Percentiles rank a stretch among this genome's conserved stretches.
Evolutionary conservation across 2,797 vertebrate species (phyloP).

Genomic region (Gorsachius magnificus): DNA sequence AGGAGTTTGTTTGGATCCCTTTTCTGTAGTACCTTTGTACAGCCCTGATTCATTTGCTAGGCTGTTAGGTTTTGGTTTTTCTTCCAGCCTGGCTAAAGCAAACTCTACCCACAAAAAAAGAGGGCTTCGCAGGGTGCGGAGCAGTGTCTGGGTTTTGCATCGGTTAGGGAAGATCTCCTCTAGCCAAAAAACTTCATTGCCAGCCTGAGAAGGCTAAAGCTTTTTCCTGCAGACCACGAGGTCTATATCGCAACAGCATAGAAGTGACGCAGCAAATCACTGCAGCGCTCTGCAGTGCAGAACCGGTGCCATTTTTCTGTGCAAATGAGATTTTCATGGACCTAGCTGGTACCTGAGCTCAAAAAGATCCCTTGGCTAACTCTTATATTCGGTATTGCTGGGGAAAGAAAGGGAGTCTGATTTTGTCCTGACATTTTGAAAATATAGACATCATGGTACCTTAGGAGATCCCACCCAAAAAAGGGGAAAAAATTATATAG

Average conservation of each 20-base stretch:
- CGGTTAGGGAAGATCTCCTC: fast-evolving
- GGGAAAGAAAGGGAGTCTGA: neutral
- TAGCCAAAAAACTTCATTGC: neutral
- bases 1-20: neutral
- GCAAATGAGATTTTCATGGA: neutral
- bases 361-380: neutral
- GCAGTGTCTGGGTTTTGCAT: neutral
- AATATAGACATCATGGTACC: fast-evolving
- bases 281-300: slow-evolving; percentile 44
- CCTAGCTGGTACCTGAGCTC: neutral
- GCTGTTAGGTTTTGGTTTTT: neutral
- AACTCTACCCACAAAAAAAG: neutral
- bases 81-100: neutral
- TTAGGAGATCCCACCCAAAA: neutral
- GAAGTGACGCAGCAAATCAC: neutral
- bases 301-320: neutral
- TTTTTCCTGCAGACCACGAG: neutral
- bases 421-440: neutral
- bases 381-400: neutral
- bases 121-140: neutral
- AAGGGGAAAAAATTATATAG: neutral
- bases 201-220: neutral
- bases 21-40: neutral
- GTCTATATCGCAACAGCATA: neutral
- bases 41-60: neutral